Conservation (phyloP, 35 echinoderm and acorn worm genomes). For the Diadema setosum region DNA sequence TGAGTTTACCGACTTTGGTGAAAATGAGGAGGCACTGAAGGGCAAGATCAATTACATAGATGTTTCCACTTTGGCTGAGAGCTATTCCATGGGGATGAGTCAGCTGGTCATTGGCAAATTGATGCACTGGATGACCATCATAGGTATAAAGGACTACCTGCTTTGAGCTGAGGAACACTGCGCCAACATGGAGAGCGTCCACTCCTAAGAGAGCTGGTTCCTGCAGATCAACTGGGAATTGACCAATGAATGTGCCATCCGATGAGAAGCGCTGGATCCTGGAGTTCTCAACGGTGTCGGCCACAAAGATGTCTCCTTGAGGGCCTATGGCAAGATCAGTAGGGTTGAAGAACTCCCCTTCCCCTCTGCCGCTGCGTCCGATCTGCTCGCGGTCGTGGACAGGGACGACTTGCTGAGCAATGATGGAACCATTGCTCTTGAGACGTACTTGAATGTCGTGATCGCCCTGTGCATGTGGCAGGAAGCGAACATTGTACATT, state of each 20-base stretch:
- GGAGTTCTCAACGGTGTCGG: conserved; percentile 74
- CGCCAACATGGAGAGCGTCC: conserved; percentile 2
- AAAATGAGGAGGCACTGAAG: conserved; percentile 37
- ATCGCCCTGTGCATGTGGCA: conserved; percentile 47
- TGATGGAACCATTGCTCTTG: conserved; percentile 4
- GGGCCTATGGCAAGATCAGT: conserved; percentile 59
- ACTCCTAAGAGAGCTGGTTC: conserved; percentile 62
- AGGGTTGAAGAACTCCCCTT: conserved; percentile 67
- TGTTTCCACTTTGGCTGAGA: conserved; percentile 33
- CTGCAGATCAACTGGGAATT: conserved; percentile 49
- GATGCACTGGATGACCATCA: conserved; percentile 17
- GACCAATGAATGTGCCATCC: conserved; percentile 41
- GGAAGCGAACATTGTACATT: conserved; percentile 64
- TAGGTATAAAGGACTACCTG: conserved; percentile 39
- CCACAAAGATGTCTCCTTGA: conserved; percentile 59
- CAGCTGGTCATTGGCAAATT: conserved; percentile 46
- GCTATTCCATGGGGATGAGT: conserved; percentile 65
- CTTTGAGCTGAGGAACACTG: conserved; percentile 52
- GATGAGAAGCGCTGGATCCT: conserved; percentile 57
- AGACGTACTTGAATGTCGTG: conserved; percentile 66
- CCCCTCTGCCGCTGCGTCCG: conserved; percentile 46
- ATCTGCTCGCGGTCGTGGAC: conserved; percentile 76
- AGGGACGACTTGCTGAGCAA: conserved; percentile 46
- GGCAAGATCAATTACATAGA: conserved; percentile 60
- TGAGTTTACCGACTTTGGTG: conserved; percentile 40